Evolutionary conservation across 2,888 invertebrate genomes (phyloP).

Genomic region (Ischnus inquisitorius): DNA sequence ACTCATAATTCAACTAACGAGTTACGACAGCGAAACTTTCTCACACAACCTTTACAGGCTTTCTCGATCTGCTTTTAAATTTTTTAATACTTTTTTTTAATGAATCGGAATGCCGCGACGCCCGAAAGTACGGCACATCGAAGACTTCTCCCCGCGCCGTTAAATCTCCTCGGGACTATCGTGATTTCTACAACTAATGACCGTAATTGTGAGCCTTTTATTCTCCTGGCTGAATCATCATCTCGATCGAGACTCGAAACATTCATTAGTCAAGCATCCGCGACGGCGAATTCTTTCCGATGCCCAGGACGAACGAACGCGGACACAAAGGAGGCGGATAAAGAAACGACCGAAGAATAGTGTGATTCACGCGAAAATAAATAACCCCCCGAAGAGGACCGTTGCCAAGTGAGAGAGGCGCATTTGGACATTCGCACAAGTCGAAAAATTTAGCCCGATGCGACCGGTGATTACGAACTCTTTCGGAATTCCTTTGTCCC

Average conservation of each 20-base stretch:
- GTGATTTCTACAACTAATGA: conserved; percentile 55
- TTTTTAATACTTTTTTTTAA: not conserved
- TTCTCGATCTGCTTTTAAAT: not conserved
- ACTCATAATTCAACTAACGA: conserved; percentile 31
- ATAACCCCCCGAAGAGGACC: not conserved
- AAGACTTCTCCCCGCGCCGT: not conserved
- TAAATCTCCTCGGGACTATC: conserved; percentile 6
- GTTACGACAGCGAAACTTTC: conserved; percentile 22
- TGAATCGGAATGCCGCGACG: conserved; percentile 25
- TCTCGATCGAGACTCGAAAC: conserved; percentile 37
- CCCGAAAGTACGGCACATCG: not conserved
- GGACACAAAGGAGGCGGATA: conserved; percentile 7
- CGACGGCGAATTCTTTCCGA: conserved; percentile 48
- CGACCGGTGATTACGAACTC: not conserved
- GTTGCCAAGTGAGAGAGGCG: conserved; percentile 42
- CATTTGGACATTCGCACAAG: conserved; percentile 31
- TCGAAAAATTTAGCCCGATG: conserved; percentile 3
- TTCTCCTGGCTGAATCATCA: conserved; percentile 45
- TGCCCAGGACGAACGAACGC: conserved; percentile 27
- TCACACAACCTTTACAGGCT: conserved; percentile 17
- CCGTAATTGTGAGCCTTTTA: conserved; percentile 55
- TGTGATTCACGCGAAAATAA: conserved; percentile 47
- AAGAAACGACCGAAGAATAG: not conserved
- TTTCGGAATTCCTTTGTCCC: conserved; percentile 7
- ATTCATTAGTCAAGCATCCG: conserved; percentile 52